phyloP scores from a whole-genome alignment of 2,888 invertebrate genomes.

The Iphiclides podalirius region DNA sequence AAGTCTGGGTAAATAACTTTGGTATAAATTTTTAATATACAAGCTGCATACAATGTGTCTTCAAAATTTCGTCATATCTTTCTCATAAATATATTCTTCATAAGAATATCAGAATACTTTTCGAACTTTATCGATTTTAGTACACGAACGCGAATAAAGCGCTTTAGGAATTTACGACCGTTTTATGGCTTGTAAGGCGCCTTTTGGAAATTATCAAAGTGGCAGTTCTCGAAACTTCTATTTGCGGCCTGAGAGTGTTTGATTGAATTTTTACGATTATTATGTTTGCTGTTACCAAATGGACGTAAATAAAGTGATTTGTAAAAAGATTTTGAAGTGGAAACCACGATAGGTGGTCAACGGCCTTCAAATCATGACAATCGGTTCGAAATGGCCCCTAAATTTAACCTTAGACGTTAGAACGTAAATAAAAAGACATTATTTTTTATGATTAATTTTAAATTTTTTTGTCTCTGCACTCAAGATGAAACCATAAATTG shows the following conservation, averaged over 20 bases:
- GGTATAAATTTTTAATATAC: no score
- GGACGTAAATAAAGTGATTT: slow-evolving; percentile 11
- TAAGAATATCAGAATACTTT: not conserved
- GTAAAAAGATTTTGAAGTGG: not conserved
- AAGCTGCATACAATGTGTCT: not conserved
- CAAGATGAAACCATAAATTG: no score
- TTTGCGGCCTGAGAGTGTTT: slow-evolving; percentile 7
- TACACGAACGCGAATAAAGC: slow-evolving; percentile 10
- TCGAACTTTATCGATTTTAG: not conserved
- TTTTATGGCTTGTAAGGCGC: slow-evolving; percentile 16
- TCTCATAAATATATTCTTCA: not conserved
- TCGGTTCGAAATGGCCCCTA: no score
- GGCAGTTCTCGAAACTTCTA: slow-evolving; percentile 8
- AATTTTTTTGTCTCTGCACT: no score
- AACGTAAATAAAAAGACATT: no score
- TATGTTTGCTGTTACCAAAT: not conserved
- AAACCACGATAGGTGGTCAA: not conserved
- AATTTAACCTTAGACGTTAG: no score
- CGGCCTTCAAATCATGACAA: not conserved
- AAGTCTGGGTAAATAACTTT: no score
- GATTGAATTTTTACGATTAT: slow-evolving; percentile 20
- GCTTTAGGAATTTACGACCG: slow-evolving; percentile 12
- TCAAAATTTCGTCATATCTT: not conserved
- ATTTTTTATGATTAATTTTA: no score
- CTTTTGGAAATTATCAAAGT: slow-evolving; percentile 9